A percentile compares a stretch with the other conserved stretches of the same genome.
Evolutionary conservation across 2,888 invertebrate genomes (phyloP).

Genomic region (Galerucella pusilla): DNA sequence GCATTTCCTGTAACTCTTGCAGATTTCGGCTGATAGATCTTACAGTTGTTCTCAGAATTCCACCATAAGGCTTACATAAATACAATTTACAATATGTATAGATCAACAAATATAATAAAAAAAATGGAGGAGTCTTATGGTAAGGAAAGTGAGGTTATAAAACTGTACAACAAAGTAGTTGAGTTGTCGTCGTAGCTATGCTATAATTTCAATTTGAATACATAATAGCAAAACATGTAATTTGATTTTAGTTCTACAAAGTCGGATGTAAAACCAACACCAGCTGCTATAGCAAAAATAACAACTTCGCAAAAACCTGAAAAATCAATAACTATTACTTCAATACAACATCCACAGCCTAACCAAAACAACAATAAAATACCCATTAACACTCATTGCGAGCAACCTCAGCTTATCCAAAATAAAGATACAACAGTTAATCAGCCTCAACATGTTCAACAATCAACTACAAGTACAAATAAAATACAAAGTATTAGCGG

Average conservation of each 20-base stretch:
- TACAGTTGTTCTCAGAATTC: no score
- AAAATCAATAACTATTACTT: background rate
- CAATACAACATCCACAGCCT: background rate
- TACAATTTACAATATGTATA: no score
- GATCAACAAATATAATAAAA: no score
- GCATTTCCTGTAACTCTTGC: no score
- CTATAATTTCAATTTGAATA: no score
- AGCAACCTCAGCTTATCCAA: background rate
- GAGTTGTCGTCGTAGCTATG: no score
- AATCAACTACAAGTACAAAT: conserved; percentile 2
- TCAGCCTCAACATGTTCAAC: conserved; percentile 5
- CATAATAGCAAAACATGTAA: background rate
- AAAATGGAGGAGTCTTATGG: no score
- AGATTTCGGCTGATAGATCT: no score
- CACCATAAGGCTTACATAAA: no score
- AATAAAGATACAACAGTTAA: background rate
- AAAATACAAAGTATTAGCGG: conserved; percentile 12
- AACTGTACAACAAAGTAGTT: background rate
- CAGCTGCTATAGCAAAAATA: background rate
- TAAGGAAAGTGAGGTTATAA: background rate
- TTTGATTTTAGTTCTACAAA: conserved; percentile 3
- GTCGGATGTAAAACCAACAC: background rate
- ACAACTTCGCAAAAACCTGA: background rate
- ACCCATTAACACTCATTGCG: background rate
- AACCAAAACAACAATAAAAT: conserved; percentile 13